Percentiles rank a stretch among this genome's conserved stretches.
phyloP scores from a whole-genome alignment of 2,113 vertebrate genomes.

The Caranx ignobilis region DNA sequence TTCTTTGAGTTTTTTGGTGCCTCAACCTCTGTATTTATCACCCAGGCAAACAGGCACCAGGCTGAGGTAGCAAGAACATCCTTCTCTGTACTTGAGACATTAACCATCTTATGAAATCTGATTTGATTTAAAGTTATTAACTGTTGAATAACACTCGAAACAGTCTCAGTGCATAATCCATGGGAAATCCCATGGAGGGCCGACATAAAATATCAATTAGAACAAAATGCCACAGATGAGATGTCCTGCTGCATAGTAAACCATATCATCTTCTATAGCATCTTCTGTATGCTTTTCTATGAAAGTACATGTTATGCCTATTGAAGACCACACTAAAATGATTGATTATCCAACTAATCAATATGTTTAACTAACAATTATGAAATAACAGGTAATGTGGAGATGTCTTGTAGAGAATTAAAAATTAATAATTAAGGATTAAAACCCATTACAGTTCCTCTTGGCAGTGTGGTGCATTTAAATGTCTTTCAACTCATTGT shows the following conservation, averaged over 20 bases:
- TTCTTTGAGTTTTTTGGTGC: neutral
- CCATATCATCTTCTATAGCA: no score
- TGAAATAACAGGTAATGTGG: neutral
- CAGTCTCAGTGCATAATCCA: constrained; percentile 2
- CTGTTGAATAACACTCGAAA: constrained; percentile 28
- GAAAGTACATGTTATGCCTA: neutral
- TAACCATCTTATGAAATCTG: constrained; percentile 23
- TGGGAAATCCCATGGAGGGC: constrained; percentile 27
- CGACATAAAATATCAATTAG: constrained; percentile 15
- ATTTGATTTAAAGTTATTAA: constrained; percentile 40
- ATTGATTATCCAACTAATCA: no score
- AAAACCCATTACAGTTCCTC: no score
- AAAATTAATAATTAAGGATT: neutral
- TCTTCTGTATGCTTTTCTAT: no score
- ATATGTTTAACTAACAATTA: no score
- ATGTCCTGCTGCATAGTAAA: neutral
- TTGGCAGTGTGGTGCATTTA: neutral
- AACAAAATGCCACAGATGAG: neutral
- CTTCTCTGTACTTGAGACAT: constrained; percentile 11
- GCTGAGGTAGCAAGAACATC: constrained; percentile 5
- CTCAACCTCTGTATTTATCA: neutral
- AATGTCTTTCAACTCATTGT: neutral
- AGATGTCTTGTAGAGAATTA: neutral
- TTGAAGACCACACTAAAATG: neutral
- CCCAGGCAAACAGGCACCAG: constrained; percentile 19